Evolutionary conservation across 2,888 invertebrate species (phyloP), one percentile per base, ranked within the genome.

Genomic region (Drosophila nigricruria): DNA sequence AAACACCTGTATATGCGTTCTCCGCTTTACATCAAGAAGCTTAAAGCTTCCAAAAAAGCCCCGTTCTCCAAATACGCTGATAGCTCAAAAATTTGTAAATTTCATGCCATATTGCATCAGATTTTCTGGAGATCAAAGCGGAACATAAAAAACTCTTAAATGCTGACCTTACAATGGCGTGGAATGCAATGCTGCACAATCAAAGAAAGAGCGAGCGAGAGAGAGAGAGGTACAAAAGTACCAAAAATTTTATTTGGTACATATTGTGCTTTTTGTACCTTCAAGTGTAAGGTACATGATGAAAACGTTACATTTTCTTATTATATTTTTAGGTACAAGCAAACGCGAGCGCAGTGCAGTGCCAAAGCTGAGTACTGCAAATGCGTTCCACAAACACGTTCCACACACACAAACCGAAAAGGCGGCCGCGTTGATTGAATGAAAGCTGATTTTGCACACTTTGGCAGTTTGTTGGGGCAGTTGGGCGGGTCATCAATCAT

Each of bases 361-460:
- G n/a, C 5, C 10, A 23, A 18, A 12, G 20, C 8, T 16, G n/a
- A 16, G 18, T 18, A 8, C 14, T 27, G 2, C 34, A 16, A 14
- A 69, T 20, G 25, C 25, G 60, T 53, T 74, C 73, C 72, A 73
- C 50, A 66, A 34, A 45, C 38, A 60, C 49, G 68, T 34, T 78
- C 43, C 50, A 68, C 59, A 38, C 25, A 16, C 50, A 18, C 32
- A 18, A 27, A 2, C 16, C 16, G 25, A 18, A 40, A 30, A 36
- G 53, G 40, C 34, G 60, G 66, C 56, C 47, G 52, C 60, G 63
- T 43, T 49, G 53, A 49, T 54, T 73, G 58, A 69, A 34, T 25
- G 63, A 49, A 68, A 57, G 57, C 74, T 63, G 69, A 76, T 69
- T 78, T 75, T 30, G 75, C 75, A 78, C 73, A 63, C 6, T 49